Conservation (phyloP, 2,113 vertebrate genomes). For the Chaetodon trifascialis region DNA sequence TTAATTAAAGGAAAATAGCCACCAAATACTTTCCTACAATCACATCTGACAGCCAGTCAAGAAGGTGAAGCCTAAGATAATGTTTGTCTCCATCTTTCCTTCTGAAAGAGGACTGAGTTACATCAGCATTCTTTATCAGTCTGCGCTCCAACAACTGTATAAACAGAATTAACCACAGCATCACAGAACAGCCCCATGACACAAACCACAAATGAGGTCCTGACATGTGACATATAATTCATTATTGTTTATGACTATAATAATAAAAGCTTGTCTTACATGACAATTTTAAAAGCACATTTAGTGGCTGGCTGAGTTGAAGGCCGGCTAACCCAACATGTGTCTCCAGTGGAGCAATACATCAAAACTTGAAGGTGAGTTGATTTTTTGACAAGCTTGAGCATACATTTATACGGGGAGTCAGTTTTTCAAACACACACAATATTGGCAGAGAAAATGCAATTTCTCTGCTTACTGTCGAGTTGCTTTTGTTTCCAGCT, state of each 20-base stretch:
- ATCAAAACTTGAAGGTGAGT: background rate
- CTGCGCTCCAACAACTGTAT: conserved; percentile 61
- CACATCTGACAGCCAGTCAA: conserved; percentile 59
- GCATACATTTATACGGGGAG: background rate
- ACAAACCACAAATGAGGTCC: conserved; percentile 52
- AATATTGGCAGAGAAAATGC: background rate
- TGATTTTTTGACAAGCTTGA: background rate
- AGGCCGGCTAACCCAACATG: background rate
- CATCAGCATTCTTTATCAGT: conserved; percentile 58
- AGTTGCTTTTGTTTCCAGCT: conserved; percentile 8
- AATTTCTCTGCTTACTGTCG: conserved; percentile 22
- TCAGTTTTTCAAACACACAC: background rate
- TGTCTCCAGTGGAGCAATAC: background rate
- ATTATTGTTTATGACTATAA: conserved; percentile 44
- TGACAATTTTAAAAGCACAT: conserved; percentile 26
- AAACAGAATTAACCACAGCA: conserved; percentile 63
- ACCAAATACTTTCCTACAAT: conserved; percentile 68
- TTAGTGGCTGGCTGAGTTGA: background rate
- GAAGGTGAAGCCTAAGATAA: conserved; percentile 50
- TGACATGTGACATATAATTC: conserved; percentile 53
- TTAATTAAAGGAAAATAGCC: conserved; percentile 64
- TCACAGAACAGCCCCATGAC: conserved; percentile 37
- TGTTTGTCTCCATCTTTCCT: conserved; percentile 39
- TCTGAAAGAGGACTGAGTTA: conserved; percentile 47
- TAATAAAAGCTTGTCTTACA: conserved; percentile 32